Percentiles rank a stretch among this genome's conserved stretches.
phyloP scores from a whole-genome alignment of 2,888 invertebrate genomes.

The Aspidapion aeneum region DNA sequence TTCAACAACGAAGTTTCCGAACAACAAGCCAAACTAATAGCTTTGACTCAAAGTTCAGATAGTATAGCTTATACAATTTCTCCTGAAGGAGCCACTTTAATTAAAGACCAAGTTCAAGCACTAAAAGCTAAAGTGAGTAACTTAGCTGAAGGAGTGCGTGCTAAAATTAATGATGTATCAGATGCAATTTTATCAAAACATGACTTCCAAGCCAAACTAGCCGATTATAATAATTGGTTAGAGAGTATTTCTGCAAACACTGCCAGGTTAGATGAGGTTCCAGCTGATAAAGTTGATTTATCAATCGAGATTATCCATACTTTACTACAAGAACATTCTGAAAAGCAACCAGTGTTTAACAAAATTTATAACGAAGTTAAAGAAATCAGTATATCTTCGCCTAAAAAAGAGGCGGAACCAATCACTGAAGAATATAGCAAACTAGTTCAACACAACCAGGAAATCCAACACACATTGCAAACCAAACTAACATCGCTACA shows the following conservation, averaged over 20 bases:
- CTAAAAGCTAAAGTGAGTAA: slow-evolving; percentile 72
- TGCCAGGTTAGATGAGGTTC: slow-evolving; percentile 75
- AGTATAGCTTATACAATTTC: slow-evolving; percentile 73
- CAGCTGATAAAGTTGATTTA: slow-evolving; percentile 76
- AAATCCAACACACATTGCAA: slow-evolving; percentile 68
- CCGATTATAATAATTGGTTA: slow-evolving; percentile 79
- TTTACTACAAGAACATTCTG: slow-evolving; percentile 79
- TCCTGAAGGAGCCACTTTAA: slow-evolving; percentile 68
- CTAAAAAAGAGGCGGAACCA: slow-evolving; percentile 70
- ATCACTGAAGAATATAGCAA: slow-evolving; percentile 73
- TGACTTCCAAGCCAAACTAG: slow-evolving; percentile 77
- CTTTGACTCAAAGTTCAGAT: slow-evolving; percentile 76
- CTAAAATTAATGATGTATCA: slow-evolving; percentile 74
- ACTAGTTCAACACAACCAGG: slow-evolving; percentile 73
- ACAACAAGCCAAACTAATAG: slow-evolving; percentile 78
- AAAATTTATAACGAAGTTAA: slow-evolving; percentile 82
- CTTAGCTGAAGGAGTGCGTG: slow-evolving; percentile 71
- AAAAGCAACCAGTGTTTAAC: slow-evolving; percentile 74
- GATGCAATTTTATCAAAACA: slow-evolving; percentile 79
- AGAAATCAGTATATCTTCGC: slow-evolving; percentile 63
- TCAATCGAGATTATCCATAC: slow-evolving; percentile 76
- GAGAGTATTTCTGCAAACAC: slow-evolving; percentile 67
- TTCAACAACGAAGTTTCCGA: slow-evolving; percentile 82
- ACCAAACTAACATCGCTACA: slow-evolving; percentile 72
- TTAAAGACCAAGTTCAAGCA: slow-evolving; percentile 70